Conservation (phyloP, 2,888 invertebrate genomes). For the Orchestes rusci region DNA sequence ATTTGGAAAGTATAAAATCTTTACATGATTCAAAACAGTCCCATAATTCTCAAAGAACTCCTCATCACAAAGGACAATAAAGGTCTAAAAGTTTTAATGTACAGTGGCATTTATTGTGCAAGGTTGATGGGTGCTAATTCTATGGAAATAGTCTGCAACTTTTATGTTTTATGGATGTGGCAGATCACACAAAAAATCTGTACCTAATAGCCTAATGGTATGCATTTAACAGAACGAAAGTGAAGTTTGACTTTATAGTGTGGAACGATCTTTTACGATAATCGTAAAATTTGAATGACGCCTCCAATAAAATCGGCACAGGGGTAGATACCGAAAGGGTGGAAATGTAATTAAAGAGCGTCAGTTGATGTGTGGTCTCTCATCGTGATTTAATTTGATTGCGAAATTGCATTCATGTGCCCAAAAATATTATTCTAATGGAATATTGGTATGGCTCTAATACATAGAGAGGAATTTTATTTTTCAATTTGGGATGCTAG, state of each 20-base stretch:
- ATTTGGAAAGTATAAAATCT: no score
- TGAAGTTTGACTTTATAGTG: conserved; percentile 15
- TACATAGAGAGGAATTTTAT: no score
- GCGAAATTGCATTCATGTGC: no score
- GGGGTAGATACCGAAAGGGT: background rate
- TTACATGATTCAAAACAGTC: no score
- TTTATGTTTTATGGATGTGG: conserved; percentile 21
- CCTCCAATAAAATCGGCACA: conserved; percentile 9
- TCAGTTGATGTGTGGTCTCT: no score
- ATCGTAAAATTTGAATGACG: conserved; percentile 12
- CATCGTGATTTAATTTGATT: no score
- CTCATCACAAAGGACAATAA: conserved; percentile 5
- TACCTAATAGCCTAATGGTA: conserved; percentile 13
- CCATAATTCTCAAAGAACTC: no score
- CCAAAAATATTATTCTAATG: no score
- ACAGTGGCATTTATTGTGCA: conserved; percentile 15
- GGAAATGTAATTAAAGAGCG: conserved; percentile 1
- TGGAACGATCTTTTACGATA: conserved; percentile 12
- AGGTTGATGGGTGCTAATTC: conserved; percentile 22
- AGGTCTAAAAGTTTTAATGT: conserved; percentile 16
- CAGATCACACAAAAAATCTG: conserved; percentile 16
- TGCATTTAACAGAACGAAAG: conserved; percentile 18
- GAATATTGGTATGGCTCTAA: no score
- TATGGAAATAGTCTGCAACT: conserved; percentile 17
- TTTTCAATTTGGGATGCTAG: no score